A percentile compares a stretch with the other conserved stretches of the same genome.
phyloP scores from a whole-genome alignment of 2,888 invertebrate genomes.

The Pherbina coryleti region DNA sequence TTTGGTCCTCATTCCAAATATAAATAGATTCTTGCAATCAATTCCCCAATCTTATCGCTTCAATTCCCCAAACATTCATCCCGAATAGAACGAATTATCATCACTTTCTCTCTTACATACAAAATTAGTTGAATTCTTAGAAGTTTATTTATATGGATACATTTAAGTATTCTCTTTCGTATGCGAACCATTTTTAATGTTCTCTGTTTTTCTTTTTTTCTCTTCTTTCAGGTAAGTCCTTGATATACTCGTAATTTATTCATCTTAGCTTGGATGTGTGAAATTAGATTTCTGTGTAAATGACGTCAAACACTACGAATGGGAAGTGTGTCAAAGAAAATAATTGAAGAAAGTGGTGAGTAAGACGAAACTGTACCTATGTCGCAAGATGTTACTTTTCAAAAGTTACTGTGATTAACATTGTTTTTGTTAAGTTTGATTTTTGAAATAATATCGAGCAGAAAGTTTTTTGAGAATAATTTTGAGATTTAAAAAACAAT shows the following conservation, averaged over 20 bases:
- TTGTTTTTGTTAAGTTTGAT: too few relatives aligned
- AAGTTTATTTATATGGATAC: too few relatives aligned
- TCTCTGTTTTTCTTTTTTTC: not conserved
- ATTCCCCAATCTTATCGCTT: not conserved
- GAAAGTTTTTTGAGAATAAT: too few relatives aligned
- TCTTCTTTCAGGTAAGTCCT: slow-evolving; percentile 6
- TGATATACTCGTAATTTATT: slow-evolving; percentile 9
- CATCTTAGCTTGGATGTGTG: not conserved
- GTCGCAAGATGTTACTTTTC: not conserved
- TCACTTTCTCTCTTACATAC: not conserved
- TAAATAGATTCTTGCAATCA: too few relatives aligned
- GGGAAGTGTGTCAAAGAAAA: not conserved
- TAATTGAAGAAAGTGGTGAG: not conserved
- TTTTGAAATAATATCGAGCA: too few relatives aligned
- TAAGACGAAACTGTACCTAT: not conserved
- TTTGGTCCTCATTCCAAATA: too few relatives aligned
- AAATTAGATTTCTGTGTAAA: not conserved
- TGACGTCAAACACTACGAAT: not conserved
- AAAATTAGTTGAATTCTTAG: too few relatives aligned
- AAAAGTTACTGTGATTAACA: too few relatives aligned
- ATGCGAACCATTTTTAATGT: not conserved
- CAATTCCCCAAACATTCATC: not conserved
- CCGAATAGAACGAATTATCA: not conserved
- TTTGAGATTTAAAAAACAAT: too few relatives aligned
- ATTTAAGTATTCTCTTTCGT: too few relatives aligned